phyloP scores from a whole-genome alignment of 2,113 vertebrate genomes.

The Rhea pennata region DNA sequence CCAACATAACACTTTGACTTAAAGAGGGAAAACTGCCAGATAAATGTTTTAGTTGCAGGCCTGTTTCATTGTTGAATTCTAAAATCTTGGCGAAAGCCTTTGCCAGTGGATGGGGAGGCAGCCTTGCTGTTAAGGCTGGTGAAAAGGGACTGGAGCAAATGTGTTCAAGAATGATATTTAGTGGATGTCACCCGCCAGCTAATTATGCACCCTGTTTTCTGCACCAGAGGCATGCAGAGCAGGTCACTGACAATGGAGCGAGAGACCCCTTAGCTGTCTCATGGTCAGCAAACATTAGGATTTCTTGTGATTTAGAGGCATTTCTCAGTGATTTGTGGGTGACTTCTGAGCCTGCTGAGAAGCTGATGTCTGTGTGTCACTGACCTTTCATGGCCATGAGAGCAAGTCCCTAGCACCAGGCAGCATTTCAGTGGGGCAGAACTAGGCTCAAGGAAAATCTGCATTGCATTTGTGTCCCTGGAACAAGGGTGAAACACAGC shows the following conservation, averaged over 20 bases:
- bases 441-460: not conserved
- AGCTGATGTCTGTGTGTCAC: not conserved
- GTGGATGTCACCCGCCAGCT: constrained; percentile 33
- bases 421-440: not conserved
- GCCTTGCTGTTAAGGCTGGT: constrained; percentile 32
- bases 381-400: not conserved
- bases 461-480: not conserved
- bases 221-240: not conserved
- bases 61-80: constrained; percentile 79
- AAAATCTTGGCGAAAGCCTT: constrained; percentile 75
- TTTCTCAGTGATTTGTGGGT: not conserved
- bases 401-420: not conserved
- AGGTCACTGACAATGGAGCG: not conserved
- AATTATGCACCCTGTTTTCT: not conserved
- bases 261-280: not conserved
- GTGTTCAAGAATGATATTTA: constrained; percentile 40
- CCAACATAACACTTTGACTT: constrained; percentile 85
- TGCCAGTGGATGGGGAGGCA: constrained; percentile 74
- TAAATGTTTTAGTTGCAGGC: constrained; percentile 85
- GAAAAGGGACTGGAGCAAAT: constrained; percentile 33
- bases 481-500: not conserved
- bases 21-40: constrained; percentile 86
- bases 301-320: not conserved
- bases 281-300: not conserved
- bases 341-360: not conserved